Base-by-base conservation (phyloP, 2,888 invertebrate genomes). In the Digitonthophagus gazella region DNA sequence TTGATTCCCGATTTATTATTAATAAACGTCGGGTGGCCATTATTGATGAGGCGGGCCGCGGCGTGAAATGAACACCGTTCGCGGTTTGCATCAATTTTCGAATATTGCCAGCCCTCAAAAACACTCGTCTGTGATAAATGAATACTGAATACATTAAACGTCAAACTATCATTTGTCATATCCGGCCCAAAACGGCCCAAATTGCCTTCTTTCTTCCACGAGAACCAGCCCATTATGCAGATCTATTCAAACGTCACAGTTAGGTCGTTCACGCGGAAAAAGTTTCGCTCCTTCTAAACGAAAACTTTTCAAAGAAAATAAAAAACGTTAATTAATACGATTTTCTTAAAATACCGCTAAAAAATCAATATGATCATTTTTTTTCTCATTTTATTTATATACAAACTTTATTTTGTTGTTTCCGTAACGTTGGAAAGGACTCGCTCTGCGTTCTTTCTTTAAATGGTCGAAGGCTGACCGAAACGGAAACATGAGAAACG, bases 131-230 rank as follows among this genome's bases (percentile, higher is more conserved):
- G 65, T 74, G 74, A 74, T 72, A 73, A 74, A 74, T 74, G 73
- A 73, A 72, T 73, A 70, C 72, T 71, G 74, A 74, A 74, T 74
- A 73, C 72, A 73, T 74, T 74, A 44, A 44, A 74, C 70, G 71
- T 71, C 73, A 70, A 71, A 74, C 73, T 69, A 74, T 73, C 74
- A 72, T 74, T 74, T 74, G 73, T 74, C 74, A 74, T 71, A 71
- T 72, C 70, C 69, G 70, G 71, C 71, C 71, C 71, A 72, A 73
- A 74, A 73, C 64, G 66, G 28, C 28, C 65, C 63, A 68, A 71
- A 67, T 66, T 70, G 70, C 65, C 56, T 58, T 58, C 22, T 68
- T 69, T 67, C 67, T 69, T 67, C 69, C 58, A 15, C 22, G 20
- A 22, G 15, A 11, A 61, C 11, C 6, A 11, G 28, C 28, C 11